phyloP scores from a whole-genome alignment of 1,140 invertebrate genomes.

The Philotrypesis tridentata region DNA sequence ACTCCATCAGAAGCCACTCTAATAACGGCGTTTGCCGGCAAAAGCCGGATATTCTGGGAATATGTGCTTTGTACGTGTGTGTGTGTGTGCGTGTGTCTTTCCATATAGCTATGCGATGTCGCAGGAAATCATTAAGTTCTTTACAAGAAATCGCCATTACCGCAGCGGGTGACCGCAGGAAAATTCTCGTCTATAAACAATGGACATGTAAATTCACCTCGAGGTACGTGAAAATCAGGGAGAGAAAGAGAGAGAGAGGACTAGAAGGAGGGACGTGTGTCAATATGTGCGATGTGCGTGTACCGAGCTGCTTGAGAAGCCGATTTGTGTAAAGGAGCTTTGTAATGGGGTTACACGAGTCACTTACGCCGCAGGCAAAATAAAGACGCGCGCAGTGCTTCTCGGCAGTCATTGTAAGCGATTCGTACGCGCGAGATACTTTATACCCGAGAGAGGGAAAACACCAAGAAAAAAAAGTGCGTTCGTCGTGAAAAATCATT shows the following conservation, averaged over 20 bases:
- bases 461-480: no score
- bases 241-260: no score
- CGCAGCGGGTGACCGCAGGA: background rate
- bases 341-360: background rate
- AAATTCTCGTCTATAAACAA: conserved; percentile 41
- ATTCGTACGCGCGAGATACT: no score
- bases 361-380: background rate
- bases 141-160: conserved; percentile 64
- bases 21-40: conserved; percentile 23
- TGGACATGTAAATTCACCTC: conserved; percentile 38
- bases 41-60: conserved; percentile 26
- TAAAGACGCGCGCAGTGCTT: no score
- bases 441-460: no score
- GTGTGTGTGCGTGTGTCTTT: conserved; percentile 3
- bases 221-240: background rate
- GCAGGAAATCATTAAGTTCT: conserved; percentile 63
- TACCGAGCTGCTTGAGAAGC: conserved; percentile 1
- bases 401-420: no score
- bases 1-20: background rate
- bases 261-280: background rate
- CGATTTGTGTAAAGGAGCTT: conserved; percentile 3
- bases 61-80: background rate
- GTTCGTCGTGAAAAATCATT: no score
- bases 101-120: conserved; percentile 29
- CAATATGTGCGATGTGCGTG: background rate